Percentiles rank a stretch among this genome's conserved stretches.
Evolutionary conservation across 2,797 vertebrate genomes (phyloP).

Genomic region (Yasuhikotakia modesta): DNA sequence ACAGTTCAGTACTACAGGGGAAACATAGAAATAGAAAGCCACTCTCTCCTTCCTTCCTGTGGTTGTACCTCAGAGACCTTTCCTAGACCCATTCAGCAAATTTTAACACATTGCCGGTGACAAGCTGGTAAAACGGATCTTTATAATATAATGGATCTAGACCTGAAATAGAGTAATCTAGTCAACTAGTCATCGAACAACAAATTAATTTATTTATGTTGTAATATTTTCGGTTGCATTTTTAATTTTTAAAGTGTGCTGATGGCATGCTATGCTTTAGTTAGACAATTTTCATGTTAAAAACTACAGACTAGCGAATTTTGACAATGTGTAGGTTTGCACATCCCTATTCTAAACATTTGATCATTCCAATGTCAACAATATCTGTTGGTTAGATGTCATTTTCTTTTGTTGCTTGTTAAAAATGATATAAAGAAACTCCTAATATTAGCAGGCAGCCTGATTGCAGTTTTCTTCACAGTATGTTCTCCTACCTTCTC

Average conservation of each 20-base stretch:
- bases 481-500: background rate
- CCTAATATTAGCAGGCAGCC: background rate
- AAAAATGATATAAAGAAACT: background rate
- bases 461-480: background rate
- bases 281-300: background rate
- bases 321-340: no score
- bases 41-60: background rate
- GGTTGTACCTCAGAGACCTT: slow-evolving; percentile 23
- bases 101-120: slow-evolving; percentile 7
- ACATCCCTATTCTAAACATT: no score
- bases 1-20: background rate
- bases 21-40: background rate
- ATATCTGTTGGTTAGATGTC: background rate
- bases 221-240: no score
- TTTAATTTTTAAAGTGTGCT: no score
- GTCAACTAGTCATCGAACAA: background rate
- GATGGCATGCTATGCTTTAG: background rate
- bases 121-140: background rate
- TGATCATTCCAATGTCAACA: background rate
- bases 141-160: background rate
- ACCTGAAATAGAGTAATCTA: background rate
- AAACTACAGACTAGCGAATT: background rate
- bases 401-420: background rate
- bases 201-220: no score
- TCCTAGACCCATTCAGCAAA: background rate